A percentile compares a stretch with the other conserved stretches of the same genome.
Evolutionary conservation across 2,797 vertebrate genomes (phyloP).

Genomic region (Rhinichthys osculus): DNA sequence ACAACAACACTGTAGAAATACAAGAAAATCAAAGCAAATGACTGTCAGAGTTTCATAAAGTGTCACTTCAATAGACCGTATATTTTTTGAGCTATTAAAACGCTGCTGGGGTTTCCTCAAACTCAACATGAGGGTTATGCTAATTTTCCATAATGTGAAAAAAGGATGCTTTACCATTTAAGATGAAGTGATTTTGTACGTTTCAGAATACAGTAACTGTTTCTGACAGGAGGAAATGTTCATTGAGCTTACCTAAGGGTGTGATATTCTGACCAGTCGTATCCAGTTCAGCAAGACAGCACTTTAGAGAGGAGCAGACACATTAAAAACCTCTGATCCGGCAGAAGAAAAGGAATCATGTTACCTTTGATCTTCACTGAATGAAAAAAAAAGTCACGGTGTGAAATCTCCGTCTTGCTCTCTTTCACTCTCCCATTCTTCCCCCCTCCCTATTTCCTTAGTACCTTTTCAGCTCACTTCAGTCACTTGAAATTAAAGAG

Average conservation of each 20-base stretch:
- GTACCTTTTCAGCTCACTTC: constrained; percentile 27
- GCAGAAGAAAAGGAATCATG: constrained; percentile 53
- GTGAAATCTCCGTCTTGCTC: constrained; percentile 37
- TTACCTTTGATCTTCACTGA: constrained; percentile 52
- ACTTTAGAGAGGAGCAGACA: constrained; percentile 16
- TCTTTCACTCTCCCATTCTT: neutral
- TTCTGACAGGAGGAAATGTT: constrained; percentile 33
- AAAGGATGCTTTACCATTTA: neutral
- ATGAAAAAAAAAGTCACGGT: constrained; percentile 36
- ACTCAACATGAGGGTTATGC: neutral
- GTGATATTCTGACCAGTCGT: constrained; percentile 13
- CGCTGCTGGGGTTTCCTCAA: neutral
- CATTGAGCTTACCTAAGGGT: constrained; percentile 20
- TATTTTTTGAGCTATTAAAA: neutral
- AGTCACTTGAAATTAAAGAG: constrained; percentile 27
- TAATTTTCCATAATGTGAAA: neutral
- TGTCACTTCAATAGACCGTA: neutral
- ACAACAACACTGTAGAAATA: neutral
- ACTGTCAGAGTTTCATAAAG: neutral
- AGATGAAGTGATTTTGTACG: neutral
- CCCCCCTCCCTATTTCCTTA: neutral
- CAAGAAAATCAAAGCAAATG: neutral
- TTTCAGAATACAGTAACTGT: constrained; percentile 3
- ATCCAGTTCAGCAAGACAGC: constrained; percentile 13
- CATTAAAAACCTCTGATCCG: constrained; percentile 47